Conservation (phyloP, 1,140 invertebrate genomes). For the Papilio polytes region DNA sequence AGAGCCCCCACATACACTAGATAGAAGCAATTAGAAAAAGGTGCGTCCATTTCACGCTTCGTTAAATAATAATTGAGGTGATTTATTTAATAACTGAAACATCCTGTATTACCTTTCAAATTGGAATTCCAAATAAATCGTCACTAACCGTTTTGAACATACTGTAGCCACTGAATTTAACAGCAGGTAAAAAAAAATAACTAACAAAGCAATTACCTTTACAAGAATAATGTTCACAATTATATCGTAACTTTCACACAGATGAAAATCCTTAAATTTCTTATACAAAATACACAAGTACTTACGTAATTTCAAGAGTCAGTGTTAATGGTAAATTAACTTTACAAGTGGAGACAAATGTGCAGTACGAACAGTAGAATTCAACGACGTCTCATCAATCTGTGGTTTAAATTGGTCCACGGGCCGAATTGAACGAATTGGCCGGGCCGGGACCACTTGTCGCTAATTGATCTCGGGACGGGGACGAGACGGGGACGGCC, state of each 20-base stretch:
- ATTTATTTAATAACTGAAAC: conserved; percentile 38
- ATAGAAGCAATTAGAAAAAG: conserved; percentile 31
- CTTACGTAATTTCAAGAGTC: neutral
- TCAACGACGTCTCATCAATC: conserved; percentile 51
- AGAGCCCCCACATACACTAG: neutral
- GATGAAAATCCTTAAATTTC: neutral
- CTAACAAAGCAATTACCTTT: neutral
- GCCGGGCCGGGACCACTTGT: conserved; percentile 51
- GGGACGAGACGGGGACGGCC: conserved; percentile 21
- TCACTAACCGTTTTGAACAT: neutral
- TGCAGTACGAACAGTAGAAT: conserved; percentile 6
- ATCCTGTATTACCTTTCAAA: conserved; percentile 33
- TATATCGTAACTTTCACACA: neutral
- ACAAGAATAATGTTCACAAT: conserved; percentile 5
- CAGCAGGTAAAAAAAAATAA: neutral
- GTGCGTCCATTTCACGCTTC: conserved; percentile 37
- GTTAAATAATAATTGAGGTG: conserved; percentile 40
- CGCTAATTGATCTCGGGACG: conserved; percentile 51
- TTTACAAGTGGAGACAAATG: conserved; percentile 3
- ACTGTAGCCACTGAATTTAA: conserved; percentile 16
- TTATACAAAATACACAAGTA: neutral
- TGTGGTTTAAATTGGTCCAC: conserved; percentile 53
- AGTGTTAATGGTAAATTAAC: neutral
- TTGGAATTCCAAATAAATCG: conserved; percentile 25
- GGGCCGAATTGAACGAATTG: conserved; percentile 57